Evolutionary conservation across 2,888 invertebrate species (phyloP), one percentile per base, ranked within the genome.

Genomic region (Scelioninae gen. 1): DNA sequence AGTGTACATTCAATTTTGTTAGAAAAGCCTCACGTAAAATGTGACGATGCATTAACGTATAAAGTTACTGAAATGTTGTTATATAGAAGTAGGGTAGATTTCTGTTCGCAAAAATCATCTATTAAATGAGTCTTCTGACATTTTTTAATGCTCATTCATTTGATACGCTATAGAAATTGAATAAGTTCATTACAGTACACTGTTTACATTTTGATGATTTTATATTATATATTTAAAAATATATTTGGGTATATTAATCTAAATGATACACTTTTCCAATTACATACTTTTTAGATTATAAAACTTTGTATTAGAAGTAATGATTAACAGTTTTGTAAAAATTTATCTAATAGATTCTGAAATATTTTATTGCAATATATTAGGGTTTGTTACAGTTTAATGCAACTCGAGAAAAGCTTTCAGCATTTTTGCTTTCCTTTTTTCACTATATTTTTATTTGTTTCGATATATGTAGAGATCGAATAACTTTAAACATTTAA

Each of bases 21-120:
- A 16, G 47, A 13, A 49, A 63, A 49, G 34, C 15, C 49, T 56
- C 47, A 55, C 63, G 40, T 34, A 56, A 72, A 65, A 75, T 56
- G 56, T 49, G 65, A 65, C 75, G 65, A 56, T 75, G 75, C 75
- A 75, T 75, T 75, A 75, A 65, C 47, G 75, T 55, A 56, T 75
- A 75, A 65, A 56, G 75, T 75, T 75, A 75, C 75, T 55, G 49
- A 65, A 75, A 75, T 65, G 65, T 65, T 63, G 58, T 72, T 74
- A 56, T 65, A 65, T 65, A 56, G 63, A 45, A 56, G 56, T 49
- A 75, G 75, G 63, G 34, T 63, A 65, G 38, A 13, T 65, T 74
- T 55, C 23, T 29, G 29, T 55, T 74, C 63, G 63, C 56, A 56
- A 74, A 56, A 62, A 45, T 72, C 40, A 62, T 63, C 34, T 45